Evolutionary conservation across 1,140 invertebrate genomes (phyloP), one percentile per base, ranked within the genome.

Genomic region (Rhynchophorus ferrugineus): DNA sequence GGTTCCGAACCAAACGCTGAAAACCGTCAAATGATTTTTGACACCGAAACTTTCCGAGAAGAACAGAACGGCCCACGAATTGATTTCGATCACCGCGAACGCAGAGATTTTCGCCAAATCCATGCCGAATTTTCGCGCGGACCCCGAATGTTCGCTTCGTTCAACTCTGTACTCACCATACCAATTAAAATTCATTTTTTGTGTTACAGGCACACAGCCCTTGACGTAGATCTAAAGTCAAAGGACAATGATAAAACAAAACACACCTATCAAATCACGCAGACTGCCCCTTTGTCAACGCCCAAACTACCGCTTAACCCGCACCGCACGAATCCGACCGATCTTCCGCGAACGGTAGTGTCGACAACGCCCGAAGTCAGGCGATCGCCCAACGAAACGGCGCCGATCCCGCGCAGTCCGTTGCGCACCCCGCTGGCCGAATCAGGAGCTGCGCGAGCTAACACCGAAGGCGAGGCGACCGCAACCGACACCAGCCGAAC

Each of bases 151-250:
- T n/a, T n/a, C n/a, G n/a, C n/a, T n/a, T n/a, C n/a, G n/a, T n/a
- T n/a, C n/a, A n/a, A n/a, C n/a, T n/a, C n/a, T n/a, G n/a, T n/a
- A n/a, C n/a, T n/a, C n/a, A n/a, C n/a, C n/a, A n/a, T n/a, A n/a
- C n/a, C n/a, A n/a, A n/a, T n/a, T n/a, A n/a, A n/a, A n/a, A n/a
- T n/a, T n/a, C n/a, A n/a, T n/a, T n/a, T n/a, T 39, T 46, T 51
- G 19, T 57, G n/a, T 62, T 66, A 7, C 54, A 69, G 68, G 49
- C 61, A 62, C 57, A 54, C 59, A 8, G 65, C 66, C 16, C 60
- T 69, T 47, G 68, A 69, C 34, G 65, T 67, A 17, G 66, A 68
- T 38, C 13, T 63, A 47, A 67, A 67, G 57, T 44, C 59, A 24
- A 61, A 60, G 38, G 55, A 62, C 50, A 39, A 52, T 18, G 52